Base-by-base conservation (phyloP, 2,888 invertebrate species). In the Cephus spinipes region DNA sequence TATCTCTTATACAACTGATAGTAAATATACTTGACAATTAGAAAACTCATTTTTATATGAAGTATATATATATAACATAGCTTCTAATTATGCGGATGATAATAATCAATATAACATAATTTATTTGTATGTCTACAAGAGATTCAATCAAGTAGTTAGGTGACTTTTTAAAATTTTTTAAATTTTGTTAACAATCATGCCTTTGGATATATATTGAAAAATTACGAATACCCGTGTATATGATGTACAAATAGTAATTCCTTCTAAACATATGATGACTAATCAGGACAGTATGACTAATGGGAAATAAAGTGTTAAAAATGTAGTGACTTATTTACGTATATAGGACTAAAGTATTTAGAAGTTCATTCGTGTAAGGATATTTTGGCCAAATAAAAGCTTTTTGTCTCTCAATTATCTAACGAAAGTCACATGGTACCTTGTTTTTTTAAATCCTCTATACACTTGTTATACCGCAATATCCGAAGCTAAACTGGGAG, bases 401-500 rank as follows among this genome's bases (percentile, higher is more conserved):
- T 55, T 9, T 55, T 55, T 23, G 23, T 23, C 9, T 55, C 1
- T 6, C 23, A 23, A 23, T 55, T 55, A 23, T 55, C 23, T 23
- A 55, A 23, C 23, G 9, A 23, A 55, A 9, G 55, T 55, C 55
- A 23, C 23, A 23, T 55, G 55, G 9, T 55, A 55, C 55, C 55
- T 55, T 55, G 23, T 23, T 23, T 23, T 55, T 55, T 15, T 4
- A 32, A 32, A 73, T 74, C 76, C 73, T 31, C 68, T 36, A 73
- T 69, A 4, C 75, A 79, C 74, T 79, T 77, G 79, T 78, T 79
- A 74, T 77, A 74, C 79, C 36, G 73, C 69, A 75, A 71, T 73
- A 33, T 71, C 71, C 75, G 71, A 12, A 69, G 69, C 2, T 34
- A 71, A 71, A 82, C 82, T 84, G 78, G 80, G 75, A 69, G 73